These are phyloP conservation scores for Drosophila yooni DNA, from an alignment of 2,888 invertebrate genomes.

Conservation along the genomic window DNA sequence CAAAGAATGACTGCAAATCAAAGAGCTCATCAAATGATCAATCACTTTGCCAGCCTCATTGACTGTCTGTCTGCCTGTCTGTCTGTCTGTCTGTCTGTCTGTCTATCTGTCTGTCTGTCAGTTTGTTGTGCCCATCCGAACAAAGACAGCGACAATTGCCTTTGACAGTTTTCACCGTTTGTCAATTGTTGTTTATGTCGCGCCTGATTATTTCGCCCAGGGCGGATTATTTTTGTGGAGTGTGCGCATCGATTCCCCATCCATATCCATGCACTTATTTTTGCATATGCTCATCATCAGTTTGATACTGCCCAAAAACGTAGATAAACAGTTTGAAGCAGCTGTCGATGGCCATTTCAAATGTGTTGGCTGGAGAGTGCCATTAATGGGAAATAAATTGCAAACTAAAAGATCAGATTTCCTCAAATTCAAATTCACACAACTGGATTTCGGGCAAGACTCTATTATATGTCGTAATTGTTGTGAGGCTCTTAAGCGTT, in stretches of 20 bases:
- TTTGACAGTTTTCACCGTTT: constrained; percentile 78
- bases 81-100: constrained; percentile 45
- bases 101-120: constrained; percentile 45
- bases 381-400: constrained; percentile 4
- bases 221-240: constrained; percentile 32
- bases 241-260: constrained; percentile 16
- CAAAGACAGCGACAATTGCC: constrained; percentile 73
- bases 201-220: constrained; percentile 43
- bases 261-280: constrained; percentile 28
- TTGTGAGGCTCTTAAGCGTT: too few relatives aligned
- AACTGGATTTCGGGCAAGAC: background rate
- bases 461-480: background rate
- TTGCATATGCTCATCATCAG: constrained; percentile 72
- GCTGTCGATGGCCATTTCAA: constrained; percentile 48
- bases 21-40: constrained; percentile 63
- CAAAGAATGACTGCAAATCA: constrained; percentile 26
- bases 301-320: constrained; percentile 17
- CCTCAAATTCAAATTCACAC: background rate
- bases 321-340: constrained; percentile 16
- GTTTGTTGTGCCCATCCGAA: constrained; percentile 60
- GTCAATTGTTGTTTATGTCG: constrained; percentile 66
- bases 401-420: background rate
- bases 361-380: constrained; percentile 1
- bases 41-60: constrained; percentile 45
- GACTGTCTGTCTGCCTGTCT: constrained; percentile 28